Conservation (phyloP, 2,888 invertebrate genomes). For the Ligdia adustata region DNA sequence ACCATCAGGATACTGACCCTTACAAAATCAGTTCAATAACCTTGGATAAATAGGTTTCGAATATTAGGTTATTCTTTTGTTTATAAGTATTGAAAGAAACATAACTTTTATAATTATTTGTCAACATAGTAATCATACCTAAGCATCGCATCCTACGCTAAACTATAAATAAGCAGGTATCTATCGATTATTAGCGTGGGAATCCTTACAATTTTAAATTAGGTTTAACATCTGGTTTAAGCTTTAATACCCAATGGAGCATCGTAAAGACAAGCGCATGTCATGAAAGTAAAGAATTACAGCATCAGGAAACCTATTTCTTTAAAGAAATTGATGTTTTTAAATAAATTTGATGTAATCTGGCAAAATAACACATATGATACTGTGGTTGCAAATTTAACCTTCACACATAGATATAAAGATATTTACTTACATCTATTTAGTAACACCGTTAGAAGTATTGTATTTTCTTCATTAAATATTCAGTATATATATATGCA, state of each 20-base stretch:
- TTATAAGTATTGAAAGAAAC: no score
- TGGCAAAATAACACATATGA: not conserved
- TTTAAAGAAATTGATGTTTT: not conserved
- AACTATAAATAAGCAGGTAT: constrained; percentile 5
- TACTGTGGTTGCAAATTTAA: not conserved
- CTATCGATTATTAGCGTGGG: constrained; percentile 17
- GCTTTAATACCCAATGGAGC: not conserved
- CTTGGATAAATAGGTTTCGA: no score
- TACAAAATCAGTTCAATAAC: no score
- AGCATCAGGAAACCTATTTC: not conserved
- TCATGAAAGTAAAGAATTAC: not conserved
- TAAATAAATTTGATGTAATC: constrained; percentile 8
- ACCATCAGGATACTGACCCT: no score
- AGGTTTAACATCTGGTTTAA: not conserved
- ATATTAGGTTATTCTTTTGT: no score
- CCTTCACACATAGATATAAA: not conserved
- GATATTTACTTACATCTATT: constrained; percentile 14
- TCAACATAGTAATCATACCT: no score
- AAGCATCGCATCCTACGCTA: not conserved
- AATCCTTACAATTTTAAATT: constrained; percentile 30
- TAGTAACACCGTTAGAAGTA: not conserved
- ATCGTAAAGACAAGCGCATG: not conserved
- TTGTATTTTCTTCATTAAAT: constrained; percentile 10
- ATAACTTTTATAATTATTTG: no score
- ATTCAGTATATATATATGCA: constrained; percentile 26